Percentiles rank a stretch among this genome's conserved stretches.
Conservation (phyloP, 2,113 vertebrate species). For the Pedetes capensis region DNA sequence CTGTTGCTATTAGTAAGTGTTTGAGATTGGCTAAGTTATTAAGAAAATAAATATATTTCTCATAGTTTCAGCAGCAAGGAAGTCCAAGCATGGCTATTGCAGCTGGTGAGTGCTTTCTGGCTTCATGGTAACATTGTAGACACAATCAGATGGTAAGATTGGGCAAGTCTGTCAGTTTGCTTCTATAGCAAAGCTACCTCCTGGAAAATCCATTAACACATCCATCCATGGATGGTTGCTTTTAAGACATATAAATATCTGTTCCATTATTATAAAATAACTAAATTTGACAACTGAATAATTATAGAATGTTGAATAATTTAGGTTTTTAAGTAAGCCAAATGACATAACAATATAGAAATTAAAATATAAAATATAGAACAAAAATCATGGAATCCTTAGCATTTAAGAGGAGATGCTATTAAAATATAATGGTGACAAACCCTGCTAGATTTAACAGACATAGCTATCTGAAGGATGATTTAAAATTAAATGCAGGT, state of each 20-base stretch:
- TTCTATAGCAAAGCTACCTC: background rate
- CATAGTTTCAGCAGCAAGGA: background rate
- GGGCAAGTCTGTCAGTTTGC: background rate
- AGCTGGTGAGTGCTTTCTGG: background rate
- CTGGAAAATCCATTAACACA: too few relatives aligned
- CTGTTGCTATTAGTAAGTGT: background rate
- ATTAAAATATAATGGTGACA: background rate
- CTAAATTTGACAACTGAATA: background rate
- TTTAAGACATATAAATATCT: background rate
- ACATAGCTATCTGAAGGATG: background rate
- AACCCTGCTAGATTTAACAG: background rate
- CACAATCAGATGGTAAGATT: background rate
- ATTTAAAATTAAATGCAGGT: background rate
- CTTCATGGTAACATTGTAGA: background rate
- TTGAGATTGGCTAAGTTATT: background rate
- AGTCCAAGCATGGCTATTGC: background rate
- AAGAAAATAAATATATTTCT: background rate
- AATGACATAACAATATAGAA: background rate
- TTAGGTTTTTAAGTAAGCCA: background rate
- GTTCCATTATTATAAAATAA: background rate
- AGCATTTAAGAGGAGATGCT: background rate
- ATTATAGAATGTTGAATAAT: background rate
- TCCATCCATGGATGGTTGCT: too few relatives aligned
- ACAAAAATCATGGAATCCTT: background rate
- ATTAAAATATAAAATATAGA: background rate